Evolutionary conservation across 2,888 invertebrate species (phyloP).

Genomic region (Drymonia ruficornis): DNA sequence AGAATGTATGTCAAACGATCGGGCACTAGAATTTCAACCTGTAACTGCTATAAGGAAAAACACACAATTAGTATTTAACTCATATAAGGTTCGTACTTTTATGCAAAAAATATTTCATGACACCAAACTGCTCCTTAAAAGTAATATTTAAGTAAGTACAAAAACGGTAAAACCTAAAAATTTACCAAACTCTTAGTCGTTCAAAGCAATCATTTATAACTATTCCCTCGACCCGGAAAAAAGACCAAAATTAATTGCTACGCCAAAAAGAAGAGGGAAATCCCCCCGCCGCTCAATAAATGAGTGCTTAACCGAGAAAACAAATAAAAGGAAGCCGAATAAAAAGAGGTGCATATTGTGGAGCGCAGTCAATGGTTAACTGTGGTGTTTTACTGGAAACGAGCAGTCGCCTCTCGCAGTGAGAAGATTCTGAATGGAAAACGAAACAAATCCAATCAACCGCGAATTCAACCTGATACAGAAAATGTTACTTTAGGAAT

Average conservation of each 20-base stretch:
- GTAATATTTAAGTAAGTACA: no score
- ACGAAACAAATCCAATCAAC: slow-evolving; percentile 74
- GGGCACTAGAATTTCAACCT: neutral
- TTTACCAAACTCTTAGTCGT: neutral
- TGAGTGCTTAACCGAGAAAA: slow-evolving; percentile 55
- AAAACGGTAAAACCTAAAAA: no score
- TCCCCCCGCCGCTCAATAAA: slow-evolving; percentile 50
- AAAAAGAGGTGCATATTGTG: slow-evolving; percentile 62
- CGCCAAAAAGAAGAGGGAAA: slow-evolving; percentile 41
- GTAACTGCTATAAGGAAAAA: no score
- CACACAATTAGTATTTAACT: no score
- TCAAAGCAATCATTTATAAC: slow-evolving; percentile 21
- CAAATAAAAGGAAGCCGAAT: slow-evolving; percentile 58
- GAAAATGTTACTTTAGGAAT: slow-evolving; percentile 48
- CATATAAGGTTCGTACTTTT: no score
- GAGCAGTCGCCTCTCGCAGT: slow-evolving; percentile 46
- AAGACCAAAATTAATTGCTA: slow-evolving; percentile 53
- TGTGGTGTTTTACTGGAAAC: slow-evolving; percentile 57
- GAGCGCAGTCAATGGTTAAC: slow-evolving; percentile 58
- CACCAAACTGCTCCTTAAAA: no score
- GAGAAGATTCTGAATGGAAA: slow-evolving; percentile 52
- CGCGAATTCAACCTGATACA: slow-evolving; percentile 50
- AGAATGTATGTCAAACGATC: neutral
- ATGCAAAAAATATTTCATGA: no score
- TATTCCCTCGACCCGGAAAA: slow-evolving; percentile 26